Evolutionary conservation across 1,140 invertebrate species (phyloP), one percentile per base, ranked within the genome.

Genomic region (Tyrophagus putrescentiae): DNA sequence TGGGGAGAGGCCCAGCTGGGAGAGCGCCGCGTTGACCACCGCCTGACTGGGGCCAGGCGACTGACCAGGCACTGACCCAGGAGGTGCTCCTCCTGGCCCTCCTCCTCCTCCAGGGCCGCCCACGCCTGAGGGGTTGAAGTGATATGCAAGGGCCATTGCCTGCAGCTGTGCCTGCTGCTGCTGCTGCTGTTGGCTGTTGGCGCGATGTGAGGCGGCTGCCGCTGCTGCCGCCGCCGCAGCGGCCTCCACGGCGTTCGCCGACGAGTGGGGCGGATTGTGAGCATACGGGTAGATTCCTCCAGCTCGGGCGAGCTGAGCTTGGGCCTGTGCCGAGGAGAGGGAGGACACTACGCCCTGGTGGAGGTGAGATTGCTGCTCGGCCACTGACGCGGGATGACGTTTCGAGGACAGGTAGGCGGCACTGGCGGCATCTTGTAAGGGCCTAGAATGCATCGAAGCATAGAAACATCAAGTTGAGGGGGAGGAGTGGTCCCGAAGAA

Each of bases 361-460:
- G n/a, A n/a, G n/a, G n/a, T n/a, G n/a, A n/a, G n/a, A n/a, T n/a
- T n/a, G 45, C 23, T 48, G 45, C 13, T 48, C 45, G 7, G 45
- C 13, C 45, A 48, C 45, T 7, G 45, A 21, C 7, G 45, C 31
- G 45, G 45, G 7, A 39, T 39, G 36, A 7, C 45, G 45, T 48
- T 48, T 48, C 18, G 45, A 7, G 45, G 45, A 21, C 7, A 7
- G 45, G 31, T 48, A 48, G 45, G 45, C 45, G 45, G 45, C 45
- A 48, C 45, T 48, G 45, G 45, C 36, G 36, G 36, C 45, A 48
- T 48, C 45, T 21, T 48, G 45, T 48, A 48, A 48, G 13, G 45
- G 45, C 45, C 45, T 48, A 48, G 45, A 48, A 48, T 48, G 45
- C 45, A 48, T 48, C 45, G 45, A 48, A 48, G 45, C 45, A 48